Conservation (phyloP, 2,888 invertebrate species). For the Drosophila birchii region DNA sequence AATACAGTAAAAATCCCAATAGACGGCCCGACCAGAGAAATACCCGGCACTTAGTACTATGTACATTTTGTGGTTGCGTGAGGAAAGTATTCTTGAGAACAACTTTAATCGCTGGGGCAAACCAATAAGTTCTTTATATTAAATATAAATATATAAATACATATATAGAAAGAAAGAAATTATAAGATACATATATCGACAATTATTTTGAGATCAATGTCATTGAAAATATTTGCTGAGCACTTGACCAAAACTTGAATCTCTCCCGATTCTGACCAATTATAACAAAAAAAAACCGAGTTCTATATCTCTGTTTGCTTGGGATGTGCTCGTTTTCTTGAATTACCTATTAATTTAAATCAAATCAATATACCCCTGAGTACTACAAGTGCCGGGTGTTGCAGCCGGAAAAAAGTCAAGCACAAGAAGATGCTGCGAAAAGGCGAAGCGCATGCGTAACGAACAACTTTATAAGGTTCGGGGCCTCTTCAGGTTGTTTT, state of each 20-base stretch:
- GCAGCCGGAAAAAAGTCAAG: background rate
- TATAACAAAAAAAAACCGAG: background rate
- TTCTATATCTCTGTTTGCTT: background rate
- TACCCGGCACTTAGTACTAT: background rate
- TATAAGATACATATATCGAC: no score
- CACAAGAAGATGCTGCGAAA: background rate
- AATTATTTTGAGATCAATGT: no score
- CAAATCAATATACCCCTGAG: background rate
- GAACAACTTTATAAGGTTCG: conserved; percentile 48
- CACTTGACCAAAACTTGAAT: no score
- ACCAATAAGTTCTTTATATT: background rate
- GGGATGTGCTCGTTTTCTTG: background rate
- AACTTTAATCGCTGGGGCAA: background rate
- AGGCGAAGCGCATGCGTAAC: conserved; percentile 47
- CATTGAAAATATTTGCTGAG: no score
- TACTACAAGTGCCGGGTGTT: background rate
- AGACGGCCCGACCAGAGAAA: conserved; percentile 7
- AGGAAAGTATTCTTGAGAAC: no score
- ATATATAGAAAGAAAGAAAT: no score
- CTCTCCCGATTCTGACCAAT: no score
- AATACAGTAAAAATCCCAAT: background rate
- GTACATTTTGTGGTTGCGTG: background rate
- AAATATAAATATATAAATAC: no score
- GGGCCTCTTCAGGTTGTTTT: conserved; percentile 2
- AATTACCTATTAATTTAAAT: background rate